Percentiles rank a stretch among this genome's conserved stretches.
Conservation (phyloP, 2,888 invertebrate genomes). For the Zeuzera pyrina region DNA sequence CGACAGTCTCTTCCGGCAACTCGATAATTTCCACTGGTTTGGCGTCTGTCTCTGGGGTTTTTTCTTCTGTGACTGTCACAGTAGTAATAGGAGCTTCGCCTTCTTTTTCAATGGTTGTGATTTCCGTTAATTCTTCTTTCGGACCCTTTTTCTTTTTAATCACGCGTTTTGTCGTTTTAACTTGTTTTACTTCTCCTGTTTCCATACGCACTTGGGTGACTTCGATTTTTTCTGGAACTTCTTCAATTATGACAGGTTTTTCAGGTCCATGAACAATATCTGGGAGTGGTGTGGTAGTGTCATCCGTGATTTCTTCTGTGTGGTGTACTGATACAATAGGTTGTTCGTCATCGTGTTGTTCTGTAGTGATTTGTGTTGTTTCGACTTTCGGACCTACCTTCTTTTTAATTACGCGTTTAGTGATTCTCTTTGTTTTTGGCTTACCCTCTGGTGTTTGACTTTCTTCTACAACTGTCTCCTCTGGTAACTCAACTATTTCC, state of each 20-base stretch:
- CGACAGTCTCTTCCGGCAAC: slow-evolving; percentile 33
- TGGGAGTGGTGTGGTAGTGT: slow-evolving; percentile 20
- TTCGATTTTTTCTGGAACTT: slow-evolving; percentile 5
- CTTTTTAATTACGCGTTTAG: slow-evolving; percentile 29
- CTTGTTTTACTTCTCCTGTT: slow-evolving; percentile 19
- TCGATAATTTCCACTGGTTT: slow-evolving; percentile 17
- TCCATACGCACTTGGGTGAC: slow-evolving; percentile 3
- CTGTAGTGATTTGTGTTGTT: no score
- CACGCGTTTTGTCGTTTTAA: slow-evolving; percentile 20
- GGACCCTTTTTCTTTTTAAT: slow-evolving; percentile 18
- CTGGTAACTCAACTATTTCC: slow-evolving; percentile 31
- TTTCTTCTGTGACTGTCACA: slow-evolving; percentile 6
- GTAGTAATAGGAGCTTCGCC: slow-evolving; percentile 14
- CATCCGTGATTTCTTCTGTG: slow-evolving; percentile 19
- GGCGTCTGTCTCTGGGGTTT: slow-evolving; percentile 28
- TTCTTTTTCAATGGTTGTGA: slow-evolving; percentile 20
- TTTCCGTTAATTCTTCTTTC: slow-evolving; percentile 10
- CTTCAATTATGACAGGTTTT: slow-evolving; percentile 17
- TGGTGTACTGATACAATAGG: slow-evolving; percentile 22
- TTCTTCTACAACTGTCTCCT: slow-evolving; percentile 27
- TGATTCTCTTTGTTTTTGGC: slow-evolving; percentile 19
- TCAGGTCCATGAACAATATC: slow-evolving; percentile 30
- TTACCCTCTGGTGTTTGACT: slow-evolving; percentile 18
- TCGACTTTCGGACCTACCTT: no score
- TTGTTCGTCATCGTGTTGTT: slow-evolving; percentile 35